These are phyloP conservation scores for Aromia moschata DNA, from an alignment of 2,888 invertebrate species.

Conservation along the genomic window DNA sequence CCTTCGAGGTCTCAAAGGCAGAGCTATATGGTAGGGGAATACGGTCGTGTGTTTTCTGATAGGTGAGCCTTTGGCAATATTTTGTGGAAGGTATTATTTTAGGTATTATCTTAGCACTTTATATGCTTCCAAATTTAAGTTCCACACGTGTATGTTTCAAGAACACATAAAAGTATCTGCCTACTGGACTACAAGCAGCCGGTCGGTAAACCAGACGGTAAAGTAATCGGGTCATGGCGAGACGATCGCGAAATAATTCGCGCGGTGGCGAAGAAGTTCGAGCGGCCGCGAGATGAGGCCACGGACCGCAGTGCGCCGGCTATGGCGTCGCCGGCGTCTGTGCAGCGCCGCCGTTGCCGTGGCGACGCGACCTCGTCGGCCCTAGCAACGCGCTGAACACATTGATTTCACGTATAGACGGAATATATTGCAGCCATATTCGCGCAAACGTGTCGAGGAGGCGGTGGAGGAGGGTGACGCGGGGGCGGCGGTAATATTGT, in stretches of 20 bases:
- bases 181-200: no score
- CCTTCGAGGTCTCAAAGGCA: no score
- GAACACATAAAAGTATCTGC: no score
- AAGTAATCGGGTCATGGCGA: slow-evolving; percentile 49
- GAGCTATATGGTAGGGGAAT: no score
- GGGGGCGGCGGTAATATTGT: slow-evolving; percentile 55
- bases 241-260: slow-evolving; percentile 42
- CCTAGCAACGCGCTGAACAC: slow-evolving; percentile 55
- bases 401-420: slow-evolving; percentile 64
- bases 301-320: slow-evolving; percentile 29
- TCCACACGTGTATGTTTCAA: no score
- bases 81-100: no score
- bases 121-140: no score
- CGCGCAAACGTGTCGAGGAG: slow-evolving; percentile 34
- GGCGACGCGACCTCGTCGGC: slow-evolving; percentile 43
- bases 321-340: slow-evolving; percentile 47
- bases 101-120: no score
- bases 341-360: slow-evolving; percentile 41
- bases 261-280: slow-evolving; percentile 36
- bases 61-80: no score
- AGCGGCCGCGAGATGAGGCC: slow-evolving; percentile 23
- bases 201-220: slow-evolving; percentile 29
- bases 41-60: no score
- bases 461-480: slow-evolving; percentile 42
- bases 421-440: slow-evolving; percentile 59